These are phyloP conservation scores for Lasioglossum albipes DNA, from an alignment of 1,140 invertebrate genomes.

Conservation along the genomic window DNA sequence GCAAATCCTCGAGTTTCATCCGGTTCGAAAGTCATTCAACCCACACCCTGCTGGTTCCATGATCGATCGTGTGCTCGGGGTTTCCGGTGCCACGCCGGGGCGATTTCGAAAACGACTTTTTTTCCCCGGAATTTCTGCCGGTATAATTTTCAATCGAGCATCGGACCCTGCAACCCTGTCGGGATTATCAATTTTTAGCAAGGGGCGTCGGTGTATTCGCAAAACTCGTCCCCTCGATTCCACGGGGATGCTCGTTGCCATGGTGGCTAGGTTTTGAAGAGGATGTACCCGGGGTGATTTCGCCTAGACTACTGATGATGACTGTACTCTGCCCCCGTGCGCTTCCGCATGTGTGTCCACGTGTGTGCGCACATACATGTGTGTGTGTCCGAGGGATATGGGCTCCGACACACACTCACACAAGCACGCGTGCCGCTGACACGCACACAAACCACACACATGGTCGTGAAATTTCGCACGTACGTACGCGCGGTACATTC, in stretches of 20 bases:
- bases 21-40: not conserved
- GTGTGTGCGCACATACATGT: constrained; percentile 29
- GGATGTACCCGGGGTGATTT: constrained; percentile 70
- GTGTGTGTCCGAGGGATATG: constrained; percentile 46
- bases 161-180: not conserved
- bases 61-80: too few species aligned
- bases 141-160: not conserved
- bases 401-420: constrained; percentile 20
- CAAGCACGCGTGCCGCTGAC: constrained; percentile 28
- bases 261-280: constrained; percentile 58
- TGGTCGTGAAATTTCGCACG: constrained; percentile 67
- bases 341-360: not conserved
- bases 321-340: constrained; percentile 73
- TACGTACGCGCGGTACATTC: constrained; percentile 65
- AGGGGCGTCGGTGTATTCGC: not conserved
- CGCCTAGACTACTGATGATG: constrained; percentile 77
- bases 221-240: not conserved
- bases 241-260: not conserved
- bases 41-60: not conserved
- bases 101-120: not conserved
- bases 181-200: not conserved
- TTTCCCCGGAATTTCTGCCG: not conserved
- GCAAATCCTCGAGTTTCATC: not conserved
- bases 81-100: too few species aligned
- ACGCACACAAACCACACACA: constrained; percentile 32